These are phyloP conservation scores for Eilema caniola DNA, from an alignment of 2,888 invertebrate genomes.

Conservation along the genomic window DNA sequence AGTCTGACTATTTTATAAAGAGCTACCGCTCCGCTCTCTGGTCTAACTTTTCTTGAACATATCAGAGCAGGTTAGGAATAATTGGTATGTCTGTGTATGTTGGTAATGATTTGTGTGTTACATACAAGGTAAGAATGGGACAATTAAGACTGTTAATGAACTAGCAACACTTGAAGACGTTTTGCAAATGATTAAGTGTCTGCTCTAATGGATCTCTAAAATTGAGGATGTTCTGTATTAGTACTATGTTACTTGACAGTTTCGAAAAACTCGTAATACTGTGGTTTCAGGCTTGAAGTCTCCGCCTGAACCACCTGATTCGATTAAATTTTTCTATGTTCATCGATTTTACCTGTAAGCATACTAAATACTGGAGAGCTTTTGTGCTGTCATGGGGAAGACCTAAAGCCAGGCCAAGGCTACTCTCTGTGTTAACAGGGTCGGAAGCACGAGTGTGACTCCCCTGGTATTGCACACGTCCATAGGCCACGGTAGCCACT, in stretches of 20 bases:
- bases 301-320: no score
- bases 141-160: slow-evolving; percentile 69
- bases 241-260: not conserved
- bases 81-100: not conserved
- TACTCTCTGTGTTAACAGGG: no score
- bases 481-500: no score
- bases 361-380: no score
- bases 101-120: slow-evolving; percentile 34
- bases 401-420: no score
- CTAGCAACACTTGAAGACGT: slow-evolving; percentile 59
- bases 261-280: no score
- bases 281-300: no score
- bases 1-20: slow-evolving; percentile 4
- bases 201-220: slow-evolving; percentile 18
- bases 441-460: no score
- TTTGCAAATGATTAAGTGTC: slow-evolving; percentile 59
- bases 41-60: not conserved
- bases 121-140: slow-evolving; percentile 56
- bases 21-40: not conserved
- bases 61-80: not conserved
- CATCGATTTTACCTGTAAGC: no score
- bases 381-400: no score
- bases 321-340: no score
- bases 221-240: not conserved
- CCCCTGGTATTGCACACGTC: no score